Base-by-base conservation (phyloP, 2,113 vertebrate genomes). In the Sarotherodon lohbergeri region DNA sequence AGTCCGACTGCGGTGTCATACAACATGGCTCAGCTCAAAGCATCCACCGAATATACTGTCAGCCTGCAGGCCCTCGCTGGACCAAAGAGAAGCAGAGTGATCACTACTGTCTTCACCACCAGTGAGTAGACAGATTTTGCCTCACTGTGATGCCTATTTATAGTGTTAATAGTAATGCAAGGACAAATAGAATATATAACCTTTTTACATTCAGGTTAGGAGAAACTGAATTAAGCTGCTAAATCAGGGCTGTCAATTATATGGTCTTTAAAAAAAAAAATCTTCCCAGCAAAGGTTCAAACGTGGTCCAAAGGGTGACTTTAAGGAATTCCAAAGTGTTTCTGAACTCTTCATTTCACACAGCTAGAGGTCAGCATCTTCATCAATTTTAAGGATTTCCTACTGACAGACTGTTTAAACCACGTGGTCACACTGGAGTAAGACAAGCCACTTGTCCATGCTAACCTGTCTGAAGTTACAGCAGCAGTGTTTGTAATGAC, bases 1-100 rank as follows among this genome's bases (percentile, higher is more conserved):
- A 96, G 97, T 50, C 97, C 98, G 0, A 97, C 97, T 2, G 96
- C 97, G 2, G 98, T 97, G 27, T 98, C 97, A 11, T 99, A 99
- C 94, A 97, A 94, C 95, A 96, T 99, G 96, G 56, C 94, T 7
- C 97, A 97, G 41, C 96, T 99, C 79, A 98, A 93, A 13, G 96
- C 98, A 19, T 98, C 98, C 85, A 97, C 97, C 0, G 96, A 97
- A 73, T 99, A 99, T 88, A 97, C 94, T 0, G 97, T 97, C 81
- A 97, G 91, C 87, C 95, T 99, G 76, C 98, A 99, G 94, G 98
- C 99, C 0, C 87, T 98, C 46, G 97, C 95, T 0, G 96, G 97
- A 3, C 95, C 96, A 5, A 95, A 98, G 93, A 97, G 96, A 82
- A 99, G 98, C 96, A 96, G 96, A 88, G 88, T 92, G 0, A 96